Conservation (phyloP, 2,113 vertebrate genomes). For the Chrysochloris asiatica region DNA sequence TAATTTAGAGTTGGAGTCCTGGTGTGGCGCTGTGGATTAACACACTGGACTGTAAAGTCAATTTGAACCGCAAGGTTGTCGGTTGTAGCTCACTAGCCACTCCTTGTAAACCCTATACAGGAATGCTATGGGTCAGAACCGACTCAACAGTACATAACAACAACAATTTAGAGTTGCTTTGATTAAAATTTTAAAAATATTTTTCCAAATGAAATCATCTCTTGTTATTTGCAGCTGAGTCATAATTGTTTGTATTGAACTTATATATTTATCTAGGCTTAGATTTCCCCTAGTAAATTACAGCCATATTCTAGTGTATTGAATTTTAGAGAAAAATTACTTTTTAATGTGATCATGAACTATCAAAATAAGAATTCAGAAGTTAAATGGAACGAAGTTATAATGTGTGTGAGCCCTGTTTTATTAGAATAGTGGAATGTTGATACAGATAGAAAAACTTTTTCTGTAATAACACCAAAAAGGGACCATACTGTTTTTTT, state of each 20-base stretch:
- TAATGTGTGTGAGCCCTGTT: neutral
- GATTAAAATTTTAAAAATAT: conserved; percentile 38
- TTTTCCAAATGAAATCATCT: conserved; percentile 41
- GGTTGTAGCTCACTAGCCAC: too few species aligned
- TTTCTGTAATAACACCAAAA: neutral
- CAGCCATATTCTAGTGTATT: neutral
- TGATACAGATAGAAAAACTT: conserved; percentile 28
- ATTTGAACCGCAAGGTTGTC: too few species aligned
- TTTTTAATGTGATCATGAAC: conserved; percentile 22
- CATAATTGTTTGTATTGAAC: conserved; percentile 30
- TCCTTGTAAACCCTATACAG: too few species aligned
- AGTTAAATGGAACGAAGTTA: conserved; percentile 9
- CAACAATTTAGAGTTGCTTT: neutral
- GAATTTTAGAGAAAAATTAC: conserved; percentile 36
- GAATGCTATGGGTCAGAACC: too few species aligned
- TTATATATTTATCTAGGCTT: conserved; percentile 34
- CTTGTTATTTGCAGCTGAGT: conserved; percentile 40
- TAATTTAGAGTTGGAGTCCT: conserved; percentile 5
- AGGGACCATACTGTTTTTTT: neutral
- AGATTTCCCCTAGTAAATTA: conserved; percentile 46
- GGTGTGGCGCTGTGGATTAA: too few species aligned
- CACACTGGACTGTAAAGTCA: too few species aligned
- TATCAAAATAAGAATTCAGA: conserved; percentile 5
- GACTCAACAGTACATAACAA: too few species aligned
- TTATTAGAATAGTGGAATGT: neutral